Percentiles rank a stretch among this genome's conserved stretches.
Conservation (phyloP, 2,113 vertebrate species). For the Myotis brandtii region DNA sequence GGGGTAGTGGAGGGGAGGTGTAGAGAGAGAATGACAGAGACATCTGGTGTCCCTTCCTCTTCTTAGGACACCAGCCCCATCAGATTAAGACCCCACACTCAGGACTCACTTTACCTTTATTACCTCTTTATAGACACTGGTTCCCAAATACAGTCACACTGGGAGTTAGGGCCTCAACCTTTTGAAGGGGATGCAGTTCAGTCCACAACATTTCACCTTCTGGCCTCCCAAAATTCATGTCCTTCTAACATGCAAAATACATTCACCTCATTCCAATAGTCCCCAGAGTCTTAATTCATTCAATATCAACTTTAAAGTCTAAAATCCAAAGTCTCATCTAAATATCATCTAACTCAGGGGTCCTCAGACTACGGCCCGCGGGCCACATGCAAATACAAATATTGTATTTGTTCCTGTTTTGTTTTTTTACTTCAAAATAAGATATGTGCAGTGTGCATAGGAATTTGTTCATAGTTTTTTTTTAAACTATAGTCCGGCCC, state of each 20-base stretch:
- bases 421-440: no score
- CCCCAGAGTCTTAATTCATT: background rate
- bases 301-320: background rate
- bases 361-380: no score
- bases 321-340: background rate
- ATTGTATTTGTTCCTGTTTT: no score
- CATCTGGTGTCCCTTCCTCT: background rate
- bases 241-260: background rate
- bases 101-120: background rate
- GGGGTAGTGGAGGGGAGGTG: fast-evolving
- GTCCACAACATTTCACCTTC: background rate
- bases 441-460: no score
- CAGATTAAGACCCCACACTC: background rate
- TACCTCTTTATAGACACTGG: background rate
- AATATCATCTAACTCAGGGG: background rate
- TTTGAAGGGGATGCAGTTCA: background rate
- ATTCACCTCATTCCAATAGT: background rate
- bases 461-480: no score
- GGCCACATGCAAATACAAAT: no score
- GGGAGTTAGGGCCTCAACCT: background rate
- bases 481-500: no score
- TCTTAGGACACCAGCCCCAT: background rate
- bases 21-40: background rate
- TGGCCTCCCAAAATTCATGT: background rate
- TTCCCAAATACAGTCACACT: background rate